A percentile compares a stretch with the other conserved stretches of the same genome.
phyloP scores from a whole-genome alignment of 2,797 vertebrate species.

The Echeneis naucrates region DNA sequence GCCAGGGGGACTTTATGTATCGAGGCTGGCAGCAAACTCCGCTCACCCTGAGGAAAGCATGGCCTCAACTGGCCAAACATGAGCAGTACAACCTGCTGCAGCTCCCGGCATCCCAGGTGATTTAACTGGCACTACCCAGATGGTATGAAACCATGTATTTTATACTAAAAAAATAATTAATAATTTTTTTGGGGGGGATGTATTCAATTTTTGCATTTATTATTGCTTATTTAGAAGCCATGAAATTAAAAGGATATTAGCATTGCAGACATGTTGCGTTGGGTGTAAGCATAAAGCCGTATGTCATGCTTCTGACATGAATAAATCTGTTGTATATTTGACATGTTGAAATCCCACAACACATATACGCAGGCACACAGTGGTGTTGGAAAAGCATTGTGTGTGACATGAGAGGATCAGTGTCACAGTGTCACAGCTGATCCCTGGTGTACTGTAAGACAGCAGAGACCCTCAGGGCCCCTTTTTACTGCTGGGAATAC shows the following conservation, averaged over 20 bases:
- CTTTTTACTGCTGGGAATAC: conserved; percentile 78
- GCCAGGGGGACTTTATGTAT: conserved; percentile 14
- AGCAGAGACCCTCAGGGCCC: conserved; percentile 80
- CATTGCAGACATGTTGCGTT: not conserved
- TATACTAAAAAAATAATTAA: not conserved
- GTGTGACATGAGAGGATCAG: conserved; percentile 74
- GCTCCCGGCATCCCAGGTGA: conserved; percentile 3
- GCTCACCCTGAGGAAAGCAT: conserved; percentile 86
- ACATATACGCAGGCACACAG: conserved; percentile 27
- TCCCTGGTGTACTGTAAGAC: conserved; percentile 83
- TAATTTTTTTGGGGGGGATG: no score
- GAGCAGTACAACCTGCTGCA: conserved; percentile 80
- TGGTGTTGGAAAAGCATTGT: conserved; percentile 55
- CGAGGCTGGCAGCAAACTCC: conserved; percentile 36
- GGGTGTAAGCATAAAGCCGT: conserved; percentile 2
- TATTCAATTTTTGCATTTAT: no score
- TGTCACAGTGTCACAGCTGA: conserved; percentile 82
- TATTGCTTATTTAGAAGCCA: not conserved
- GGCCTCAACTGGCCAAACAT: conserved; percentile 87
- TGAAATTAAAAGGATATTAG: not conserved
- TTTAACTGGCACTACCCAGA: not conserved
- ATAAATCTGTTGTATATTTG: conserved; percentile 42
- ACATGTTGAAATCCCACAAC: conserved; percentile 35
- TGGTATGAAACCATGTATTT: not conserved
- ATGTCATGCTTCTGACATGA: conserved; percentile 14